Percentiles rank a stretch among this genome's conserved stretches.
phyloP scores from a whole-genome alignment of 2,888 invertebrate genomes.

The Disparrhopalites patrizii region DNA sequence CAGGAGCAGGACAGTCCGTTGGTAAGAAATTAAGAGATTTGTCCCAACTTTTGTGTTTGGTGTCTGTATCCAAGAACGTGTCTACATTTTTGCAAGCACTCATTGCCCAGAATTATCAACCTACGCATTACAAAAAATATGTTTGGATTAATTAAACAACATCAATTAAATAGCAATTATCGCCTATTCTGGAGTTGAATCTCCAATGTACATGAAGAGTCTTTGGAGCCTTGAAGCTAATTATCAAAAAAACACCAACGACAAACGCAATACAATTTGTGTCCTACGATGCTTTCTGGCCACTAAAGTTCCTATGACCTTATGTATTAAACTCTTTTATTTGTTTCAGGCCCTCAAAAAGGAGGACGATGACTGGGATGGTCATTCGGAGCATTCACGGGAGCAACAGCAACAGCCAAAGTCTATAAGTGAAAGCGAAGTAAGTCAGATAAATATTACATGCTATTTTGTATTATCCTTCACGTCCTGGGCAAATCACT shows the following conservation, averaged over 20 bases:
- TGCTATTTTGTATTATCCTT: not conserved
- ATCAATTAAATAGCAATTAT: too few species aligned
- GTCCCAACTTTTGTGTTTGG: not conserved
- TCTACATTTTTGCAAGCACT: too few species aligned
- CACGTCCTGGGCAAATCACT: not conserved
- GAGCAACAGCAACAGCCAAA: slow-evolving; percentile 19
- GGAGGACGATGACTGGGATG: slow-evolving; percentile 71
- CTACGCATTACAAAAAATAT: not conserved
- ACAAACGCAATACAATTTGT: too few species aligned
- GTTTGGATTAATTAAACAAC: not conserved
- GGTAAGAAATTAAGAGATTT: slow-evolving; percentile 23
- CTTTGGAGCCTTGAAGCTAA: slow-evolving; percentile 9
- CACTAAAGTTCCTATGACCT: too few species aligned
- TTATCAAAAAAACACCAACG: too few species aligned
- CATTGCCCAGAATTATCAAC: not conserved
- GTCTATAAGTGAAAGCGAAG: slow-evolving; percentile 24
- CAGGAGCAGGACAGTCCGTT: slow-evolving; percentile 38
- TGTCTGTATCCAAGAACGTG: not conserved
- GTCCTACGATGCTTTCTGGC: too few species aligned
- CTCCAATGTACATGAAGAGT: too few species aligned
- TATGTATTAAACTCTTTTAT: too few species aligned
- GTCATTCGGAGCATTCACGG: slow-evolving; percentile 17
- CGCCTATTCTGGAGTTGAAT: too few species aligned
- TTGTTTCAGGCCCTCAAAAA: slow-evolving; percentile 84
- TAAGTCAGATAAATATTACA: not conserved